Evolutionary conservation across 2,888 invertebrate genomes (phyloP).

Genomic region (Rotaria magnacalcarata): DNA sequence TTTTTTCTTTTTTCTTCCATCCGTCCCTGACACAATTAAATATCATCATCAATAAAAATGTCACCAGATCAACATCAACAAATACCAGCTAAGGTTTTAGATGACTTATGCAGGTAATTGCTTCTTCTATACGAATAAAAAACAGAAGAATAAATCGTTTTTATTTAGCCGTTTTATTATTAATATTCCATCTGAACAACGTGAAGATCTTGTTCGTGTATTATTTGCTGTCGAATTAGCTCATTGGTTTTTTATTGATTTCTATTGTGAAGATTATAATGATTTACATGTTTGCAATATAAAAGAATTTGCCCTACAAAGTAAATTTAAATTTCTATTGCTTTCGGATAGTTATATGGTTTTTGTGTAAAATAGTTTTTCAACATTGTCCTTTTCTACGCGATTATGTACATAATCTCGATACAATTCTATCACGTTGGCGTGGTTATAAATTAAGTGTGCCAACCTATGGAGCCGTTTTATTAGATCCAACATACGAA

Average conservation of each 20-base stretch:
- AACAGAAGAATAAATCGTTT: neutral
- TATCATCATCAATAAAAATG: neutral
- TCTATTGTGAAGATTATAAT: constrained; percentile 68
- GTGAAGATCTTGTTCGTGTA: constrained; percentile 73
- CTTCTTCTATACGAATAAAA: neutral
- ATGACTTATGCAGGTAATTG: neutral
- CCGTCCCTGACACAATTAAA: neutral
- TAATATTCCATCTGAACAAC: constrained; percentile 73
- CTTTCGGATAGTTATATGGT: too few species aligned
- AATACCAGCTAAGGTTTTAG: neutral
- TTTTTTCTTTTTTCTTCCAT: neutral
- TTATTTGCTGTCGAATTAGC: constrained; percentile 94
- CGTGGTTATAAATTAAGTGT: constrained; percentile 87
- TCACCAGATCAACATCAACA: neutral
- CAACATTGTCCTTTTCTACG: constrained; percentile 81
- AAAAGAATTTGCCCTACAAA: constrained; percentile 53
- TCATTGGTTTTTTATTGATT: constrained; percentile 97
- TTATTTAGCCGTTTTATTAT: constrained; percentile 63
- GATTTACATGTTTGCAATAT: constrained; percentile 10
- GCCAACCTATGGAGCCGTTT: constrained; percentile 90
- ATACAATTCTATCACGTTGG: constrained; percentile 75
- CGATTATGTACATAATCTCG: constrained; percentile 71
- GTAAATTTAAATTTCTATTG: constrained; percentile 47
- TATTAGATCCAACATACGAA: constrained; percentile 64
- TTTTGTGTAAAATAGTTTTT: constrained; percentile 53